These are phyloP conservation scores for Antedon mediterranea DNA, from an alignment of 53 echinoderm and acorn worm genomes.

Conservation along the genomic window DNA sequence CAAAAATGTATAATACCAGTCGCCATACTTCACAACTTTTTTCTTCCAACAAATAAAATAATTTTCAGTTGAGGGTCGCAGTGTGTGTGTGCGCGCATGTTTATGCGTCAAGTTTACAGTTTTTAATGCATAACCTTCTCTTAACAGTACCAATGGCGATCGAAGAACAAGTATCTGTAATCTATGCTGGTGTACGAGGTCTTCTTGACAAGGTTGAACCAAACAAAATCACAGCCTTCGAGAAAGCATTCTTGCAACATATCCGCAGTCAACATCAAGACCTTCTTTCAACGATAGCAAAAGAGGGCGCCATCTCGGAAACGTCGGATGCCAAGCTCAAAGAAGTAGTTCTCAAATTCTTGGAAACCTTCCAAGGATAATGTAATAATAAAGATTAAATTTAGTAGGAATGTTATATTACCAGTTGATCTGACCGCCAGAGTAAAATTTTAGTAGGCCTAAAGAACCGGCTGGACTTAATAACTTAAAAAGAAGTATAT, in stretches of 20 bases:
- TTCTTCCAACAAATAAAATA: no score
- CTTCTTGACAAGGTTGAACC: slow-evolving; percentile 96
- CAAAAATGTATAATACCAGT: no score
- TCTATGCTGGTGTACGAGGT: slow-evolving; percentile 93
- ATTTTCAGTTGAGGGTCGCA: no score
- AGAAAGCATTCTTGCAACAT: slow-evolving; percentile 74
- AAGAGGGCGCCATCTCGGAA: slow-evolving; percentile 42
- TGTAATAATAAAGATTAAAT: background rate
- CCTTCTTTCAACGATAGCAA: slow-evolving; percentile 56
- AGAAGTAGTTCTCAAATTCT: slow-evolving; percentile 60
- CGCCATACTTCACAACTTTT: no score
- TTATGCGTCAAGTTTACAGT: no score
- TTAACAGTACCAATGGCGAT: slow-evolving; percentile 88
- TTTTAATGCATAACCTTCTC: background rate
- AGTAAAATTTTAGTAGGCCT: background rate
- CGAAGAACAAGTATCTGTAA: slow-evolving; percentile 91
- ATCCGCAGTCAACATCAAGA: slow-evolving; percentile 73
- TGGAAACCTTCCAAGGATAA: slow-evolving; percentile 61
- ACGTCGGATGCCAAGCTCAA: slow-evolving; percentile 69
- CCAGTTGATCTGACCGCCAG: background rate
- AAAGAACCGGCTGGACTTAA: background rate
- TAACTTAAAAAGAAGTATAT: background rate
- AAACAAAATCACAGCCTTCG: slow-evolving; percentile 66
- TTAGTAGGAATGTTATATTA: background rate
- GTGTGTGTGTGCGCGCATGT: no score